Evolutionary conservation across 1,140 invertebrate species (phyloP).

Genomic region (Cyclina sinensis): DNA sequence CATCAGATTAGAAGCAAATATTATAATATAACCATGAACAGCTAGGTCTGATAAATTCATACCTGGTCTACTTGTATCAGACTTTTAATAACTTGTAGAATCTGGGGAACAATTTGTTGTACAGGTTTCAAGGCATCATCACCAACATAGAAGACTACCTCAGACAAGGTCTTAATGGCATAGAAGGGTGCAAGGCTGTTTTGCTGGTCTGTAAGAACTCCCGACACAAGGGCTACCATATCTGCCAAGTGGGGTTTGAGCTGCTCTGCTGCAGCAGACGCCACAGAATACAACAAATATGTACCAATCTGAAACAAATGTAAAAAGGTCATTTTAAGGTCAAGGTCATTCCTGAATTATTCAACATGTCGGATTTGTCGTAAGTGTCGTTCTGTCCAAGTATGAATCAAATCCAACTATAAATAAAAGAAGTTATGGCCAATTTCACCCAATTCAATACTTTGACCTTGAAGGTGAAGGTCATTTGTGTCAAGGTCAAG

Average conservation of each 20-base stretch:
- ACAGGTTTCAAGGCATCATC: slow-evolving; percentile 87
- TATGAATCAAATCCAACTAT: no score
- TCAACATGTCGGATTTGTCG: no score
- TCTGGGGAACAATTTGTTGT: slow-evolving; percentile 89
- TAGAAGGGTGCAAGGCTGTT: slow-evolving; percentile 88
- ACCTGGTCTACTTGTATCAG: slow-evolving; percentile 88
- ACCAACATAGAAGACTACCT: slow-evolving; percentile 62
- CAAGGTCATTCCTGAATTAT: no score
- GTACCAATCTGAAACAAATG: slow-evolving; percentile 90
- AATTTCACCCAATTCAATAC: no score
- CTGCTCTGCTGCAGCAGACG: slow-evolving; percentile 89
- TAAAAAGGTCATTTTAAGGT: no score
- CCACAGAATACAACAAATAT: slow-evolving; percentile 90
- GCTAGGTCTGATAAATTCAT: no score
- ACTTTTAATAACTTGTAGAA: slow-evolving; percentile 89
- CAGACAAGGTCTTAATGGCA: slow-evolving; percentile 86
- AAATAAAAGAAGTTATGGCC: no score
- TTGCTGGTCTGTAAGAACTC: slow-evolving; percentile 87
- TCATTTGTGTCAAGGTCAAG: no score
- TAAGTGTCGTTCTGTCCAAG: no score
- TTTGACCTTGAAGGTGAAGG: no score
- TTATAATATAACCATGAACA: no score
- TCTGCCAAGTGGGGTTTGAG: slow-evolving; percentile 88
- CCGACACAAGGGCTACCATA: slow-evolving; percentile 88
- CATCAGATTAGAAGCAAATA: no score